A percentile compares a stretch with the other conserved stretches of the same genome.
These are phyloP conservation scores for Eupithecia centaureata DNA, from an alignment of 2,888 invertebrate genomes.

Conservation along the genomic window DNA sequence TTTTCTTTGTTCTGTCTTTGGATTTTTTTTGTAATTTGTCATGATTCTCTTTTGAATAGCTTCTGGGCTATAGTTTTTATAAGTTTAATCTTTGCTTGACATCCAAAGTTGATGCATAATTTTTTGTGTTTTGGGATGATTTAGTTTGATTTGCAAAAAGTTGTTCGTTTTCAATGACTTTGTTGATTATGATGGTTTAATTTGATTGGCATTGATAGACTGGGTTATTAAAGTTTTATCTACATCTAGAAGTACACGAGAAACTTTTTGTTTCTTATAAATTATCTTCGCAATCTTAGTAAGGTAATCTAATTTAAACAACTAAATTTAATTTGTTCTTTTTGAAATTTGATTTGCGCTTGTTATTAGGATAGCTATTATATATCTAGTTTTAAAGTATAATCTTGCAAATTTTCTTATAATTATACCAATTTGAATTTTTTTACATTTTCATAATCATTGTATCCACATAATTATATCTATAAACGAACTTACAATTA, in stretches of 20 bases:
- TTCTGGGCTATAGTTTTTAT: slow-evolving; percentile 33
- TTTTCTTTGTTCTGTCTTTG: slow-evolving; percentile 75
- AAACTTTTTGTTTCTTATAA: not conserved
- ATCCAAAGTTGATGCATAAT: slow-evolving; percentile 21
- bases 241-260: not conserved
- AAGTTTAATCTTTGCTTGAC: slow-evolving; percentile 16
- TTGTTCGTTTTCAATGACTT: not conserved
- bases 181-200: not conserved
- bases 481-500: not conserved
- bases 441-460: not conserved
- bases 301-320: no score
- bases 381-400: not conserved
- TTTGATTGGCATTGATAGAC: not conserved
- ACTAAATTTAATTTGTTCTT: not conserved
- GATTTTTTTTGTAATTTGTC: slow-evolving; percentile 58
- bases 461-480: not conserved
- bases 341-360: no score
- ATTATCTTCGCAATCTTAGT: not conserved
- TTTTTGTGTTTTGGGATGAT: slow-evolving; percentile 14
- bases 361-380: no score
- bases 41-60: slow-evolving; percentile 51
- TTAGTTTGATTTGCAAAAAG: slow-evolving; percentile 13
- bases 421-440: no score
- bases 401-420: not conserved
- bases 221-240: not conserved